Evolutionary conservation across 2,797 vertebrate species (phyloP).

Genomic region (Chiroxiphia lanceolata): DNA sequence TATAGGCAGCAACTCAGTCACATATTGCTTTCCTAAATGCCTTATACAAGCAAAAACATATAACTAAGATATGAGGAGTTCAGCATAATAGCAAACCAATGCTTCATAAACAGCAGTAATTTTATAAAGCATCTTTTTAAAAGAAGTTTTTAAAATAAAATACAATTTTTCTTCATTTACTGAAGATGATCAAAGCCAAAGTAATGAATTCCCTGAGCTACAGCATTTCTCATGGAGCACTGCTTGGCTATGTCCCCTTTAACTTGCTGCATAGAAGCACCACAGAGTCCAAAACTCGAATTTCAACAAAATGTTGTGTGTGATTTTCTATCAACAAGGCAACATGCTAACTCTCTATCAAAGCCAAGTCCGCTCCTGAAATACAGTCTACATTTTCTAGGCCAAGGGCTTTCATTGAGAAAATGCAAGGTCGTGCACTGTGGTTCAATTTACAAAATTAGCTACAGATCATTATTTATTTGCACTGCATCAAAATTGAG

Average conservation of each 20-base stretch:
- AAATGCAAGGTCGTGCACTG: not conserved
- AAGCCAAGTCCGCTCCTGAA: constrained; percentile 17
- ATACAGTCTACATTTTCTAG: not conserved
- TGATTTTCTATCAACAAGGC: constrained; percentile 3
- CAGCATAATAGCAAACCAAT: constrained; percentile 25
- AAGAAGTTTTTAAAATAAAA: not conserved
- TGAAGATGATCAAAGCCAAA: not conserved
- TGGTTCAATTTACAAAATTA: not conserved
- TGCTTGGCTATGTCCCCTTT: too few relatives aligned
- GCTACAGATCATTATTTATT: not conserved
- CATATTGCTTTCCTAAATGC: constrained; percentile 51
- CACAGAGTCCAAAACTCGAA: not conserved
- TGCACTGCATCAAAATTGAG: not conserved
- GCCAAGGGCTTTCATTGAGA: not conserved
- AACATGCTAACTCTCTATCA: not conserved
- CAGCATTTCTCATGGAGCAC: not conserved
- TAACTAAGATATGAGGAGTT: constrained; percentile 16
- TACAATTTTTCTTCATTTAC: not conserved
- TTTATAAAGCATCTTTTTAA: constrained; percentile 1
- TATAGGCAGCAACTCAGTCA: constrained; percentile 48
- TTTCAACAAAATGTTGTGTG: not conserved
- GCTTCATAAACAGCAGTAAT: constrained; percentile 14
- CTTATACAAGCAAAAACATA: constrained; percentile 58
- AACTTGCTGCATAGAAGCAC: not conserved
- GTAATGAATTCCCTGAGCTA: not conserved